Evolutionary conservation across 2,888 invertebrate genomes (phyloP).

Genomic region (Drymonia ruficornis): DNA sequence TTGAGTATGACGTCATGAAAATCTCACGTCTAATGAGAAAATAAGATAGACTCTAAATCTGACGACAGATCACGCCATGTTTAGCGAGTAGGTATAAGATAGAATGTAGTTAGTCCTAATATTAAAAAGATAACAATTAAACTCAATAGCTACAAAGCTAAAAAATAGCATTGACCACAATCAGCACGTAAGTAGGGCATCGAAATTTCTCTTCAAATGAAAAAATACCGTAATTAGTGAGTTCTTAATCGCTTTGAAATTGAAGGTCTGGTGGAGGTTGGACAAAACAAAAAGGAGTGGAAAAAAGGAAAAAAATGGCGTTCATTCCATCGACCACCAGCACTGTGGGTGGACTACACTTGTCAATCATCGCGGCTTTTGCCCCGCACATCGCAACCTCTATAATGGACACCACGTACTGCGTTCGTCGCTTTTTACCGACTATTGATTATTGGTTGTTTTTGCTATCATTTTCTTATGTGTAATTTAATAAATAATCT

Average conservation of each 20-base stretch:
- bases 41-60: no score
- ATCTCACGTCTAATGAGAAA: no score
- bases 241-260: conserved; percentile 58
- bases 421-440: conserved; percentile 31
- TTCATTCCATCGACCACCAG: conserved; percentile 64
- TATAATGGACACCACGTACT: conserved; percentile 42
- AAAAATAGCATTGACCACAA: neutral
- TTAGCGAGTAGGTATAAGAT: no score
- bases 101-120: no score
- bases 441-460: conserved; percentile 40
- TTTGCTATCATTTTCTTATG: conserved; percentile 25
- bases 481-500: conserved; percentile 39
- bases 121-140: no score
- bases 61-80: no score
- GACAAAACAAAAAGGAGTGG: conserved; percentile 41
- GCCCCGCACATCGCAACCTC: conserved; percentile 48
- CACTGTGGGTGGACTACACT: conserved; percentile 60
- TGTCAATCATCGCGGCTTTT: conserved; percentile 65
- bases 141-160: no score
- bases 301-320: conserved; percentile 50
- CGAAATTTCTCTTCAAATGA: neutral
- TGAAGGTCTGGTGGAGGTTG: conserved; percentile 57
- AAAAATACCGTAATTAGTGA: conserved; percentile 49
- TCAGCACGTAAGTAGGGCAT: neutral
- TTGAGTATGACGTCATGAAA: no score